These are phyloP conservation scores for Apogon hyalosoma DNA, from an alignment of 2,797 vertebrate genomes.

Conservation along the genomic window DNA sequence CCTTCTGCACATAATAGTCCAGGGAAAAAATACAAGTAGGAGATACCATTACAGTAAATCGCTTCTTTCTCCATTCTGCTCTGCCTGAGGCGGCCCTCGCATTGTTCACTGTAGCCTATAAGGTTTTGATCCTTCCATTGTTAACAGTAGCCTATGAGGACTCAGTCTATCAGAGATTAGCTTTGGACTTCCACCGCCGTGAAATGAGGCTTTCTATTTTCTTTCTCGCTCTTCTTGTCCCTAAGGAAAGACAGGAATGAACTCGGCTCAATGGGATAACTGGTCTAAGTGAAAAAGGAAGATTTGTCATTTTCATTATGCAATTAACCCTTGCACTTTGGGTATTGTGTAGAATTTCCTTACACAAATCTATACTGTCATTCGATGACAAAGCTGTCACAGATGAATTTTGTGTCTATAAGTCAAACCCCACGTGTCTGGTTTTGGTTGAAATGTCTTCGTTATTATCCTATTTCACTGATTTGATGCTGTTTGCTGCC, in stretches of 20 bases:
- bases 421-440: not conserved
- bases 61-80: slow-evolving; percentile 49
- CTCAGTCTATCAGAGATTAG: slow-evolving; percentile 68
- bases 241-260: slow-evolving; percentile 47
- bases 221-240: slow-evolving; percentile 48
- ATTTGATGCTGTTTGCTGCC: not conserved
- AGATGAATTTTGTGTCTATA: no score
- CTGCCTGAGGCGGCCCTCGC: slow-evolving; percentile 39
- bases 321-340: slow-evolving; percentile 51
- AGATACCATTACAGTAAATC: slow-evolving; percentile 67
- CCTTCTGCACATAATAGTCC: slow-evolving; percentile 51
- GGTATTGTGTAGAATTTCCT: no score
- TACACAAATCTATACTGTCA: no score
- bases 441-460: not conserved
- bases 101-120: slow-evolving; percentile 59
- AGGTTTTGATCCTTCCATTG: slow-evolving; percentile 66
- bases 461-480: not conserved
- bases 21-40: slow-evolving; percentile 38
- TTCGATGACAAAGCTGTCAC: no score
- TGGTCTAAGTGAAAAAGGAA: slow-evolving; percentile 49
- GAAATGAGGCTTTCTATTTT: slow-evolving; percentile 62
- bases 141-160: slow-evolving; percentile 59
- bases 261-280: slow-evolving; percentile 53
- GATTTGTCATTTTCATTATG: slow-evolving; percentile 70
- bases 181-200: slow-evolving; percentile 53